Evolutionary conservation across 2,113 vertebrate genomes (phyloP).

Genomic region (Ariopsis seemanni): DNA sequence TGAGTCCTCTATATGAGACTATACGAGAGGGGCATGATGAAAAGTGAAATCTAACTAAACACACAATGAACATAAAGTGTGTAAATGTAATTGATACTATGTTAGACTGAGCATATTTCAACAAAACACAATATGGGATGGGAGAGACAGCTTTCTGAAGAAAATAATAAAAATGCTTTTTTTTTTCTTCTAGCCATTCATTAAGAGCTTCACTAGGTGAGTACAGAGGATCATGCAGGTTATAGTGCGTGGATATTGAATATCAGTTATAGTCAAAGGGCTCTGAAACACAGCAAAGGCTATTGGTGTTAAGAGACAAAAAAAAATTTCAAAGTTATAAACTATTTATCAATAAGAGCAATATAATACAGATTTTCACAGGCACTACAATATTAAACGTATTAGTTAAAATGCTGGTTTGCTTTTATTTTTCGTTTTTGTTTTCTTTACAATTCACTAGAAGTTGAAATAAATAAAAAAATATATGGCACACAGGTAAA

Average conservation of each 20-base stretch:
- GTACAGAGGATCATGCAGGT: constrained; percentile 96
- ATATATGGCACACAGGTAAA: constrained; percentile 81
- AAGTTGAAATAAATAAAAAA: constrained; percentile 77
- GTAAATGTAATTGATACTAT: background rate
- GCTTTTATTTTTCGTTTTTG: constrained; percentile 79
- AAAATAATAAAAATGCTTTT: constrained; percentile 52
- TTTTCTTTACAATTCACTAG: constrained; percentile 76
- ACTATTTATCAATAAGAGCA: constrained; percentile 83
- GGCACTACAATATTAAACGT: constrained; percentile 97
- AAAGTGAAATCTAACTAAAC: background rate
- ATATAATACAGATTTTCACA: constrained; percentile 98
- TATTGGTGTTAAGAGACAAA: constrained; percentile 86
- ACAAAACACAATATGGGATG: constrained; percentile 36
- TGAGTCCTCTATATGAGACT: background rate
- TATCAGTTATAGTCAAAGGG: constrained; percentile 94
- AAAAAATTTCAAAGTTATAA: constrained; percentile 69
- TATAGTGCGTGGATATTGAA: constrained; percentile 94
- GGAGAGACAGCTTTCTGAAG: constrained; percentile 73
- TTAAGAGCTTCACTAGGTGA: constrained; percentile 86
- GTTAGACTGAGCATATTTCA: background rate
- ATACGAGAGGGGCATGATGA: background rate
- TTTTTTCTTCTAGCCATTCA: constrained; percentile 78
- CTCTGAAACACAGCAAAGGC: constrained; percentile 97
- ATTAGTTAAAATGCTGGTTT: constrained; percentile 99
- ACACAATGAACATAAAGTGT: background rate